Evolutionary conservation across 2,888 invertebrate species (phyloP), one percentile per base, ranked within the genome.

Genomic region (Leucozona laternaria): DNA sequence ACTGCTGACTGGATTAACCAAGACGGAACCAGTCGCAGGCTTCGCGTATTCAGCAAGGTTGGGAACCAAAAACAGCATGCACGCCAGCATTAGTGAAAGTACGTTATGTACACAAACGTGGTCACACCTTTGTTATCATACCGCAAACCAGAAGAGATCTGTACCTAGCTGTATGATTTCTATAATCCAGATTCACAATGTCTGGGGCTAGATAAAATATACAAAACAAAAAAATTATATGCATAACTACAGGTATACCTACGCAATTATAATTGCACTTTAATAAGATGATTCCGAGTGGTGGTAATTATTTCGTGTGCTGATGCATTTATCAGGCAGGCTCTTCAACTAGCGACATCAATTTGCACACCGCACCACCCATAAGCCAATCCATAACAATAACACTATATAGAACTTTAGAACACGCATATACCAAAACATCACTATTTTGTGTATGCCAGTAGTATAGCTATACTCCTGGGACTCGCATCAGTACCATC

Each of bases 291-390:
- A 81, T 76, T 62, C 77, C 57, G 57, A 53, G n/a, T 53, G 57
- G 25, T 55, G 77, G 72, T 70, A 78, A 70, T 81, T 48, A 81
- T 81, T 81, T 40, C 57, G 68, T 77, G 31, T 53, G 75, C 64
- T 66, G 37, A 57, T 71, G 58, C 57, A 53, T 53, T 68, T 68
- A 68, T 68, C 58, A 50, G 43, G 57, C 72, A 73, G 11, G 81
- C 85, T 72, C 77, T 85, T 81, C 85, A 85, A 81, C 81, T 81
- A 78, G 57, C 77, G 68, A 73, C 80, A 77, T 78, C 70, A 81
- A 77, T 80, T 77, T 68, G 58, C 76, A 53, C 68, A 53, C 28
- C 55, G 55, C 45, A 50, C n/a, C 53, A 66, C 4, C 37, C 20
- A 34, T 71, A 70, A 45, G 22, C 58, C n/a, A 43, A 34, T 75